Evolutionary conservation across 2,797 vertebrate species (phyloP).

Genomic region (Labroides dimidiatus): DNA sequence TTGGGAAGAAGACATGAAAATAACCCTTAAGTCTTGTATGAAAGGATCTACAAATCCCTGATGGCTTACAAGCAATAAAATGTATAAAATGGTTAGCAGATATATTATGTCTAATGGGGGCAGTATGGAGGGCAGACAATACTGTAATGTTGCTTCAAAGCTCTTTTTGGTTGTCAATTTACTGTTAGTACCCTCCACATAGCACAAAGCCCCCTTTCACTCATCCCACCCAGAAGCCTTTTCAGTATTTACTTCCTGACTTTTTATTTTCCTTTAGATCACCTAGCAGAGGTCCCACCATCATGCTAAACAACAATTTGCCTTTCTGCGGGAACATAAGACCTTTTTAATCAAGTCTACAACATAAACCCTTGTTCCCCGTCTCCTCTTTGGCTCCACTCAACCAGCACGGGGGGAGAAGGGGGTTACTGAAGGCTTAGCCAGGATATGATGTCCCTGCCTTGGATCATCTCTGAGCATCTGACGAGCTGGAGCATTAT

Average conservation of each 20-base stretch:
- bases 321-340: constrained; percentile 48
- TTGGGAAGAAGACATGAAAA: constrained; percentile 33
- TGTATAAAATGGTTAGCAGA: constrained; percentile 23
- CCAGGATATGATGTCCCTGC: constrained; percentile 78
- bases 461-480: constrained; percentile 79
- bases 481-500: constrained; percentile 76
- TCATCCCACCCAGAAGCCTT: constrained; percentile 25
- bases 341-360: constrained; percentile 66
- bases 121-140: constrained; percentile 14
- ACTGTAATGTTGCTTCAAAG: constrained; percentile 49
- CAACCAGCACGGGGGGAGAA: constrained; percentile 33
- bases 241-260: constrained; percentile 18
- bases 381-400: constrained; percentile 59
- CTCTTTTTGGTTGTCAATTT: constrained; percentile 57
- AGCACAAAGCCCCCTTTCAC: constrained; percentile 39
- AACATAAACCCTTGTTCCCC: constrained; percentile 62
- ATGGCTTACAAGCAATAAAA: constrained; percentile 40
- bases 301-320: constrained; percentile 42
- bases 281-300: constrained; percentile 16
- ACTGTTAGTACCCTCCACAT: constrained; percentile 40
- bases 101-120: constrained; percentile 40
- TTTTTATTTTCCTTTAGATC: constrained; percentile 18
- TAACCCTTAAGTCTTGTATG: constrained; percentile 45
- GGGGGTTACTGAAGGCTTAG: constrained; percentile 71
- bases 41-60: constrained; percentile 29